Evolutionary conservation across 2,888 invertebrate species (phyloP).

Genomic region (Scaptomyza reducta): DNA sequence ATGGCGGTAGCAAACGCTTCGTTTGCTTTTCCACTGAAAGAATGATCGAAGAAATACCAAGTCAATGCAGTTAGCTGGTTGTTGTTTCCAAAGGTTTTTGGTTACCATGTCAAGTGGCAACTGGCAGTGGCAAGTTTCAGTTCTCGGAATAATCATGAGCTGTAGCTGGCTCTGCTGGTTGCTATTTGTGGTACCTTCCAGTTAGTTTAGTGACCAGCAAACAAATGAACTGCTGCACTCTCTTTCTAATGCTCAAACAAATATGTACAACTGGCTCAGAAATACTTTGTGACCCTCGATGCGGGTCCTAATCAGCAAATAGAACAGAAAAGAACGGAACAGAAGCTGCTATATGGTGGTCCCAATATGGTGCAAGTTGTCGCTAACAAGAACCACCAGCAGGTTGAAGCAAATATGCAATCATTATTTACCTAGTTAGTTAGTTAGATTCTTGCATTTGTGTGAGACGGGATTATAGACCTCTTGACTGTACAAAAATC

Average conservation of each 20-base stretch:
- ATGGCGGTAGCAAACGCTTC: conserved; percentile 59
- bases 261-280: conserved; percentile 19
- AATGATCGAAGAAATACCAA: conserved; percentile 21
- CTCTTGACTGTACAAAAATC: too few species aligned
- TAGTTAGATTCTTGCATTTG: too few species aligned
- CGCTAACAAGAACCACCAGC: background rate
- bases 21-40: conserved; percentile 64
- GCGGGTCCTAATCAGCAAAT: conserved; percentile 39
- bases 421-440: background rate
- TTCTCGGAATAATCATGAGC: conserved; percentile 59
- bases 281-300: conserved; percentile 30
- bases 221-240: conserved; percentile 34
- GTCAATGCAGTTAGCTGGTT: conserved; percentile 47
- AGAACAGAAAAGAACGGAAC: conserved; percentile 13
- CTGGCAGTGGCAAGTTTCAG: conserved; percentile 48
- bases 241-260: conserved; percentile 45
- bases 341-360: conserved; percentile 26
- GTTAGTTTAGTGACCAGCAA: conserved; percentile 41
- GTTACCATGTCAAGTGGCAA: conserved; percentile 74
- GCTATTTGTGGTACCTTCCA: conserved; percentile 39
- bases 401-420: background rate
- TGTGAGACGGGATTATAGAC: too few species aligned
- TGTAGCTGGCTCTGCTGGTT: conserved; percentile 1
- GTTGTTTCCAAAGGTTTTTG: conserved; percentile 63
- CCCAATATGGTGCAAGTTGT: conserved; percentile 1